Base-by-base conservation (phyloP, 2,797 vertebrate genomes). In the Smutsia gigantea region DNA sequence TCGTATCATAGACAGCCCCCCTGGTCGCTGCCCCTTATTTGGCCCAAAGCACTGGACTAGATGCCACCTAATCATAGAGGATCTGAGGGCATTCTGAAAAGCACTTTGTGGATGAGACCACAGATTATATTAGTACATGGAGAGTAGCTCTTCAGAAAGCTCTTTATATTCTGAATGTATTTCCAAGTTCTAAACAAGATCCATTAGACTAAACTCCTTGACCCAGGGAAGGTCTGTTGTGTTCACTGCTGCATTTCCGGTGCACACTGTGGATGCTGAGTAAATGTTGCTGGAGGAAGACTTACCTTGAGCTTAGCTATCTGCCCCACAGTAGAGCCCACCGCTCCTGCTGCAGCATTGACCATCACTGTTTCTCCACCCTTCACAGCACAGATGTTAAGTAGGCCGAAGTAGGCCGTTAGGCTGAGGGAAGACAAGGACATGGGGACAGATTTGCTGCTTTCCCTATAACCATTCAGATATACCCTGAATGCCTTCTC, bases 301-400 rank as follows among this genome's bases (percentile, higher is more conserved):
- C 98, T 97, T 95, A 99, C 99, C 96, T 99, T 99, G 75, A 99
- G 98, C 98, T 99, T 99, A 17, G 99, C 99, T 0, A 99, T 99
- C 98, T 99, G 99, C 4, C 99, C 99, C 72, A 99, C 99, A 13
- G 99, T 96, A 0, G 98, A 98, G 69, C 99, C 99, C 97, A 99
- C 99, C 0, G 99, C 99, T 0, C 99, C 99, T 0, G 99, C 99
- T 2, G 99, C 99, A 23, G 99, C 99, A 31, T 99, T 99, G 84
- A 99, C 99, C 96, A 99, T 96, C 89, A 99, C 97, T 0, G 99
- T 99, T 72, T 99, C 99, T 23, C 99, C 99, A 18, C 98, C 75
- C 98, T 99, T 98, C 14, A 99, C 96, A 13, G 97, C 98, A 97
- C 99, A 98, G 89, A 99, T 97, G 23, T 99, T 99, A 68, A 99